A percentile compares a stretch with the other conserved stretches of the same genome.
phyloP scores from a whole-genome alignment of 2,797 vertebrate species.

The Xenentodon cancila region DNA sequence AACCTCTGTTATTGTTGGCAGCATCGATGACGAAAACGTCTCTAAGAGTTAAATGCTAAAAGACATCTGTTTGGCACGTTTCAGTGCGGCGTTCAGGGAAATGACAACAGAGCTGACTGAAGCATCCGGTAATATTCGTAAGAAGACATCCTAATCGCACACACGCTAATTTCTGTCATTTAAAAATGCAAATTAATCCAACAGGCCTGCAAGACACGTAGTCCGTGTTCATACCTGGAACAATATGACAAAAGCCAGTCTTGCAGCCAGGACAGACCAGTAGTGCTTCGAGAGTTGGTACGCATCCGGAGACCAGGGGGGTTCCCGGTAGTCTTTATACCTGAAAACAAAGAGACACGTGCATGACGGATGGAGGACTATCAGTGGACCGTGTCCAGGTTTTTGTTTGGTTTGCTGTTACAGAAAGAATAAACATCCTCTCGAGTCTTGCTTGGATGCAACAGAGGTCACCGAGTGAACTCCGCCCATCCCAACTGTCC shows the following conservation, averaged over 20 bases:
- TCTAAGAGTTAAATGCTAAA: neutral
- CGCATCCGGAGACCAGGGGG: conserved; percentile 89
- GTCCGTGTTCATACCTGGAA: conserved; percentile 87
- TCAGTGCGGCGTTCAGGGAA: neutral
- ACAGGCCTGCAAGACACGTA: too few relatives aligned
- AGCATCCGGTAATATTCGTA: conserved; percentile 29
- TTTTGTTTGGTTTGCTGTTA: neutral
- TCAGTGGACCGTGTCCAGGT: neutral
- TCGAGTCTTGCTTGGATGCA: too few relatives aligned
- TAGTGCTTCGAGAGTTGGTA: conserved; percentile 97
- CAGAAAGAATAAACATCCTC: too few relatives aligned
- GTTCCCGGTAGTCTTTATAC: conserved; percentile 98
- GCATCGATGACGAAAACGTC: too few relatives aligned
- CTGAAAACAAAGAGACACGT: conserved; percentile 70
- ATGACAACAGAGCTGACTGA: conserved; percentile 1
- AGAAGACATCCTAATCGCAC: neutral
- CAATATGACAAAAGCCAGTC: conserved; percentile 94
- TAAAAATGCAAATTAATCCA: too few relatives aligned
- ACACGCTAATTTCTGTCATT: too few relatives aligned
- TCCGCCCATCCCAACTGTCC: too few relatives aligned
- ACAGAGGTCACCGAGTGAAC: too few relatives aligned
- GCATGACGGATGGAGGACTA: neutral
- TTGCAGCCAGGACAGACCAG: conserved; percentile 93
- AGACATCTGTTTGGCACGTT: conserved; percentile 35
- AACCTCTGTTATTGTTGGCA: neutral